Percentiles rank a stretch among this genome's conserved stretches.
phyloP scores from a whole-genome alignment of 2,113 vertebrate genomes.

The Paradisaea rubra region DNA sequence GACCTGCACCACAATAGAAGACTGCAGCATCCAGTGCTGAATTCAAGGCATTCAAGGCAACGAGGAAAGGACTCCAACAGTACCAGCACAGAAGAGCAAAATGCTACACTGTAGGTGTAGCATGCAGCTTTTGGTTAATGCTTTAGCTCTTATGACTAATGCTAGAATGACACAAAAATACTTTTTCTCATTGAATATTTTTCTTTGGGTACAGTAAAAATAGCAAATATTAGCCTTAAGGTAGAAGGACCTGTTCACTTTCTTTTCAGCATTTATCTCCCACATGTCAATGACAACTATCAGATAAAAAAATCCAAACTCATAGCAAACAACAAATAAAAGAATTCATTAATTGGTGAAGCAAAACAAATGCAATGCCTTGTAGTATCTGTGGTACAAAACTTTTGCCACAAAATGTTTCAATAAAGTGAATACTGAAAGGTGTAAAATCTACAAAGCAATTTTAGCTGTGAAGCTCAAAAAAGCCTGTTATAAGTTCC shows the following conservation, averaged over 20 bases:
- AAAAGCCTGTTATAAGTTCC: not conserved
- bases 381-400: not conserved
- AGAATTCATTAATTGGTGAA: not conserved
- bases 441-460: not conserved
- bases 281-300: not conserved
- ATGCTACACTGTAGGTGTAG: not conserved
- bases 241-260: not conserved
- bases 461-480: not conserved
- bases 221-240: not conserved
- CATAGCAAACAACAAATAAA: not conserved
- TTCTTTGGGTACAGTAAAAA: not conserved
- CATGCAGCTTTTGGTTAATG: not conserved
- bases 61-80: not conserved
- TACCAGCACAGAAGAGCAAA: conserved; percentile 39
- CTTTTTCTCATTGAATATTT: not conserved
- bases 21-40: conserved; percentile 63
- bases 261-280: not conserved
- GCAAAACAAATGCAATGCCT: not conserved
- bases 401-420: not conserved
- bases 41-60: conserved; percentile 32
- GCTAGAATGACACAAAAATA: not conserved
- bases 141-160: not conserved
- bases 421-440: not conserved
- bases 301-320: not conserved
- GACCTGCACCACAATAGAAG: conserved; percentile 71